Base-by-base conservation (phyloP, 1,140 invertebrate genomes). In the Adelges cooleyi region DNA sequence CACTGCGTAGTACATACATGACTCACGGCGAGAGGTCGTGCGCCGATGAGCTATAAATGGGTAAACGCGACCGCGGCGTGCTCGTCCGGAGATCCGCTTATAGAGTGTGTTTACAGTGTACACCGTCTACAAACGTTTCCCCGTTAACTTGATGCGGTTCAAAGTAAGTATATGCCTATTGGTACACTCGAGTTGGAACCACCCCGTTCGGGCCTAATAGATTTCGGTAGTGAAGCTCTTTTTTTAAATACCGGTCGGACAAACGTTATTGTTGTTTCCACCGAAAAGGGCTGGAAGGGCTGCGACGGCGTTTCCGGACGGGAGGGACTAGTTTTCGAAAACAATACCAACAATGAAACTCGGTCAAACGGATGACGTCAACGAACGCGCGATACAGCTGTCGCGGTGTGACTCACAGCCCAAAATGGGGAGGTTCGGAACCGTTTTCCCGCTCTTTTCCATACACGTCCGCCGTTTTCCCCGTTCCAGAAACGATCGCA, bases 281-380 rank as follows among this genome's bases (percentile, higher is more conserved):
- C 13, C 36, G 15, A 56, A 5, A 5, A 38, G 10, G 4, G 53
- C 17, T n/a, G 36, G 33, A 25, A 25, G 42, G 54, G 15, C 36
- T 22, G 52, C 38, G 56, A 25, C n/a, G 1, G 2, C 25, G 42
- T 62, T 59, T 59, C 54, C 54, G 54, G 54, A 33, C 56, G 56
- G 56, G 42, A 22, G 25, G 56, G 56, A 29, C 27, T 1, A 11
- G 51, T 20, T 38, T 5, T 17, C 15, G 38, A 33, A 46, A 62
- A 62, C 56, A 29, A 46, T 48, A 48, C 40, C 27, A 44, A 62
- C 56, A 62, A 62, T 62, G 33, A 62, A 62, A 62, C 56, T 62
- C 56, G 56, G 56, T 62, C 56, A 62, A 46, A 62, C 20, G 53
- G 53, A 27, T 62, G 56, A 62, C 56, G 56, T 62, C 56, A 62